A percentile compares a stretch with the other conserved stretches of the same genome.
phyloP scores from a whole-genome alignment of 2,797 vertebrate genomes.

The Falco columbarius region DNA sequence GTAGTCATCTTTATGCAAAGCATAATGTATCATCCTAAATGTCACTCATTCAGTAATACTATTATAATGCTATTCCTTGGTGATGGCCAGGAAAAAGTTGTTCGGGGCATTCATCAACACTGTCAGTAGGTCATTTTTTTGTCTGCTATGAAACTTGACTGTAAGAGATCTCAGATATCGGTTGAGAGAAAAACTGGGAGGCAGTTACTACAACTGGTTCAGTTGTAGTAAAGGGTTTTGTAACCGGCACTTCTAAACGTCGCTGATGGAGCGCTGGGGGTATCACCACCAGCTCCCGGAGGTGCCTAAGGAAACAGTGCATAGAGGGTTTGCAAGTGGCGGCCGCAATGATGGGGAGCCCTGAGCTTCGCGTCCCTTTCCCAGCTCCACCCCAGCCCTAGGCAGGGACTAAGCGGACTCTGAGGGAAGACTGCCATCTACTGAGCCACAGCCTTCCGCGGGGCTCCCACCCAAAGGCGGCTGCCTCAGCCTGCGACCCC shows the following conservation, averaged over 20 bases:
- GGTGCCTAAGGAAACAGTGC: background rate
- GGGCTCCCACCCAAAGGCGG: background rate
- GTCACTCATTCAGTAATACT: background rate
- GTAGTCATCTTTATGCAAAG: conserved; percentile 19
- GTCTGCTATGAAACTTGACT: background rate
- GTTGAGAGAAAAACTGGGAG: background rate
- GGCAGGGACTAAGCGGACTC: background rate
- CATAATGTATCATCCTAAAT: conserved; percentile 25
- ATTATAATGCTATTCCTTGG: background rate
- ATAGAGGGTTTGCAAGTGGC: background rate
- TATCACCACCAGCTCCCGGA: background rate
- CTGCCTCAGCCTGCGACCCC: background rate
- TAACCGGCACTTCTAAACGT: background rate
- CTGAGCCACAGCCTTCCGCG: background rate
- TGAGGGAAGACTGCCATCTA: conserved; percentile 62
- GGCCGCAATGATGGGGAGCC: background rate
- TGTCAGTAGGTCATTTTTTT: background rate
- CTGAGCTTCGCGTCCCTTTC: background rate
- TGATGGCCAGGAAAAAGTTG: background rate
- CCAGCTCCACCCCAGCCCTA: background rate
- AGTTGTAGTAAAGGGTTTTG: background rate
- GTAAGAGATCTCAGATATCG: background rate
- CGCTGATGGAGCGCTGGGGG: background rate
- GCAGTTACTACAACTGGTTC: background rate
- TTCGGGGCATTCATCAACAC: background rate